Conservation (phyloP, 2,797 vertebrate species). For the Octomys mimax region DNA sequence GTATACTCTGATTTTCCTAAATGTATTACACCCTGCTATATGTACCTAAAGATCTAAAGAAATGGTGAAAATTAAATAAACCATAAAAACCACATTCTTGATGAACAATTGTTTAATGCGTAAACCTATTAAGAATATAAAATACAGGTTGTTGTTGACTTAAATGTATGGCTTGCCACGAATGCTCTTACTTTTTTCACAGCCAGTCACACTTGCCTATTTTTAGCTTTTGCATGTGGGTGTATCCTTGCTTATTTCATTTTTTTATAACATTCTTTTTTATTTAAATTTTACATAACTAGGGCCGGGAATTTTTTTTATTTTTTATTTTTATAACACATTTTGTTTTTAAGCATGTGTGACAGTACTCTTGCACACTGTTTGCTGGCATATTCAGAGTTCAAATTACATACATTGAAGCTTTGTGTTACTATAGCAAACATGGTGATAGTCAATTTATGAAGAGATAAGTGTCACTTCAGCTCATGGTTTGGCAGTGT, state of each 20-base stretch:
- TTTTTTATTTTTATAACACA: no score
- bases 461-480: background rate
- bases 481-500: background rate
- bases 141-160: background rate
- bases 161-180: background rate
- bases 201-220: background rate
- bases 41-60: background rate
- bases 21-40: background rate
- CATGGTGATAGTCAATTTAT: no score
- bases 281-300: no score
- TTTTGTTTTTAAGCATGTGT: background rate
- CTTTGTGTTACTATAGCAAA: background rate
- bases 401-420: background rate
- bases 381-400: background rate
- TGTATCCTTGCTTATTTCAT: background rate
- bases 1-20: background rate
- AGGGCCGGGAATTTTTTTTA: no score
- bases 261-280: background rate
- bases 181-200: background rate
- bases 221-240: background rate
- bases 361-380: background rate
- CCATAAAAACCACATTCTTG: background rate
- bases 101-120: background rate
- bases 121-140: constrained; percentile 6
- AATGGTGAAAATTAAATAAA: constrained; percentile 14